Base-by-base conservation (phyloP, 2,113 vertebrate species). In the Melanocharis versteri region DNA sequence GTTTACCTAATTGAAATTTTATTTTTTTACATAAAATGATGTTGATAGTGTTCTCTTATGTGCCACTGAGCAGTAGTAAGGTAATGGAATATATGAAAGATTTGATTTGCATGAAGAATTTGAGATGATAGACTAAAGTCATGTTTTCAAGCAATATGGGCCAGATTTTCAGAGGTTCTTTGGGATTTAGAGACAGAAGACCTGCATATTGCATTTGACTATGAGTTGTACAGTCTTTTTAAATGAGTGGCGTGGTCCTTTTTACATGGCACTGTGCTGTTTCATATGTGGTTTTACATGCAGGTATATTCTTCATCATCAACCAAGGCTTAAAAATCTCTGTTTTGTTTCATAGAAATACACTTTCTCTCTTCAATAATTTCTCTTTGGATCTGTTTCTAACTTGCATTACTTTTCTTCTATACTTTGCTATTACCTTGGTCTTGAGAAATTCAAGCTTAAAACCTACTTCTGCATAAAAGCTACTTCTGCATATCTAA, bases 251-350 rank as follows among this genome's bases (percentile, higher is more conserved):
- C 7, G 2, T 60, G 14, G 6, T 17, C 80, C 12, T 44, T 75
- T 66, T 40, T 48, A 42, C 5, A 12, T 6, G 45, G 10, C 15
- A 15, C 42, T 56, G 21, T 72, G 35, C 31, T 53, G 3, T 73
- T 88, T 79, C 35, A 37, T 1, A 26, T 57, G 28, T 53, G 9
- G 0, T 45, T 90, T 75, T 28, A 51, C 5, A 7, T 45, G 2
- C 0, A 0, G 69, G 3, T 54, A 5, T 57, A 30, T 4, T 64
- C 42, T 48, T 85, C 13, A 35, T 31, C 26, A n/a, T 61, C 50
- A 83, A 18, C 13, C 19, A 42, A 1, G 30, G 23, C n/a, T 72
- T 83, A 40, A 72, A 84, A 90, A 53, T 28, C 21, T 20, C 23
- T 26, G 3, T 23, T 65, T 27, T 31, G 3, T 35, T 64, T 26